phyloP scores from a whole-genome alignment of 2,888 invertebrate genomes.

The Stictocephala bisonia region DNA sequence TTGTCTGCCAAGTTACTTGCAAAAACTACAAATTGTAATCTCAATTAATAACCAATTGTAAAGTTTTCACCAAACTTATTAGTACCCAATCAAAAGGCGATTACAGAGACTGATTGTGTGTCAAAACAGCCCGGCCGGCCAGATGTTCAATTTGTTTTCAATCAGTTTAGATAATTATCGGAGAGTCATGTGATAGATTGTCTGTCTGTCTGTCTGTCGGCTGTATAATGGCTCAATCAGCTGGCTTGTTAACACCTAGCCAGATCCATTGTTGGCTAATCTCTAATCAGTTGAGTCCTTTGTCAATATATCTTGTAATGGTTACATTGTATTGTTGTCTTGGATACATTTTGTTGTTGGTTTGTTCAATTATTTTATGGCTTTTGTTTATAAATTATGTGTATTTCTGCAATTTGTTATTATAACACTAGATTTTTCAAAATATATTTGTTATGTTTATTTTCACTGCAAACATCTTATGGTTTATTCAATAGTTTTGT shows the following conservation, averaged over 20 bases:
- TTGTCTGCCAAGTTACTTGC: too few species aligned
- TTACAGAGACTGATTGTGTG: not conserved
- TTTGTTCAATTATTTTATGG: too few species aligned
- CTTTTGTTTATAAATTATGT: too few species aligned
- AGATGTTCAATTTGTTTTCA: conserved; percentile 37
- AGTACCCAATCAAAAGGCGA: conserved; percentile 34
- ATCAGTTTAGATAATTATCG: conserved; percentile 32
- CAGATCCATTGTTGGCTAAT: conserved; percentile 7
- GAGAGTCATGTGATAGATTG: conserved; percentile 29
- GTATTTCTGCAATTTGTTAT: too few species aligned
- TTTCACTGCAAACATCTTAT: too few species aligned
- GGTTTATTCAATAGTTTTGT: too few species aligned
- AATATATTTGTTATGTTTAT: too few species aligned
- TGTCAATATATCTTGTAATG: too few species aligned
- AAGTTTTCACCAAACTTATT: conserved; percentile 16
- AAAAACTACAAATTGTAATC: conserved; percentile 14
- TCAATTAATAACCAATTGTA: conserved; percentile 12
- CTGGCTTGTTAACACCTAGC: conserved; percentile 30
- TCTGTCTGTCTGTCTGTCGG: not conserved
- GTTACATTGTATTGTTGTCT: too few species aligned
- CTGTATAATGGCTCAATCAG: conserved; percentile 21
- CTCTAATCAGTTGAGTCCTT: conserved; percentile 20
- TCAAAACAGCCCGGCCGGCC: not conserved
- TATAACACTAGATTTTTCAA: too few species aligned
- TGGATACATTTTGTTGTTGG: too few species aligned